Conservation (phyloP, 2,888 invertebrate species). For the Anoplius nigerrimus region DNA sequence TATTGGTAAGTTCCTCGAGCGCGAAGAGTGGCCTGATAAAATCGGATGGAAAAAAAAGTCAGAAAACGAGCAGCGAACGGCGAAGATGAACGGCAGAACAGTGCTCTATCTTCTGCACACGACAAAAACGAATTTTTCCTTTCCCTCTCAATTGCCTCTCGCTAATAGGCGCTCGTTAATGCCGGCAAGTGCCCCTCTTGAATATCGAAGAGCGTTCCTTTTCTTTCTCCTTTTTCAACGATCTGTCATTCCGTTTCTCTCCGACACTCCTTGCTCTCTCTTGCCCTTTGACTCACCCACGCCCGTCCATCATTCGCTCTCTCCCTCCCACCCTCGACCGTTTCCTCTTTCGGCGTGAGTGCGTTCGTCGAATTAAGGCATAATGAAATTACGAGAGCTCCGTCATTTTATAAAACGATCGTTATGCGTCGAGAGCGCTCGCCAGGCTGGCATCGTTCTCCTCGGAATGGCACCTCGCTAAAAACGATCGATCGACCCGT, state of each 20-base stretch:
- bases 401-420: constrained; percentile 51
- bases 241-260: constrained; percentile 15
- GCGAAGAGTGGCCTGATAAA: no score
- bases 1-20: no score
- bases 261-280: neutral
- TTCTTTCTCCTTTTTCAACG: constrained; percentile 32
- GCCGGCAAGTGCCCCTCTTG: constrained; percentile 40
- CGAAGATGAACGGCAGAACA: constrained; percentile 12
- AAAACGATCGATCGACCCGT: constrained; percentile 44
- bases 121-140: constrained; percentile 30
- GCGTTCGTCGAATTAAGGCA: constrained; percentile 45
- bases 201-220: constrained; percentile 41
- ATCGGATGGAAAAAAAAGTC: no score
- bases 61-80: constrained; percentile 14
- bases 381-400: constrained; percentile 45
- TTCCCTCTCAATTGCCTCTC: constrained; percentile 33
- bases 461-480: constrained; percentile 43
- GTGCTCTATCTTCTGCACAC: constrained; percentile 28
- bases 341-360: constrained; percentile 4
- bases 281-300: constrained; percentile 4
- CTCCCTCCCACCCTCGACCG: neutral
- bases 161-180: constrained; percentile 49
- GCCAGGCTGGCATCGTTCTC: constrained; percentile 28
- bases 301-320: constrained; percentile 12
- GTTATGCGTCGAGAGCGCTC: constrained; percentile 42